Base-by-base conservation (phyloP, 2,113 vertebrate genomes). In the Planiliza haematocheilus region DNA sequence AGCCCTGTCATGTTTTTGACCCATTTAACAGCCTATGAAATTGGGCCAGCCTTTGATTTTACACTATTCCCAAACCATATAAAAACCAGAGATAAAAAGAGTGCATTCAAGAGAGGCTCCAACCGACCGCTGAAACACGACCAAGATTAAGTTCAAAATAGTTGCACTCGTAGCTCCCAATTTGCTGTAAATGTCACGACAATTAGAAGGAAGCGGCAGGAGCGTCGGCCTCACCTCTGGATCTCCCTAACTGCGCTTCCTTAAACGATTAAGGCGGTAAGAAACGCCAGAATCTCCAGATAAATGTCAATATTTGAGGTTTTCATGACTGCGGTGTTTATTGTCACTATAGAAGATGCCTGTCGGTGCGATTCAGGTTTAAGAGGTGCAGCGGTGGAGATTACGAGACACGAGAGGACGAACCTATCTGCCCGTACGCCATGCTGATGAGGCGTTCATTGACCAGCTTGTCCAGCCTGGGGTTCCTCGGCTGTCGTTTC, bases 371-470 rank as follows among this genome's bases (percentile, higher is more conserved):
- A 74, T 49, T 65, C 55, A 68, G 30, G 53, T 72, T 68, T 59
- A 70, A 69, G 13, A 60, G 74, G 38, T 16, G 46, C 1, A 13
- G 39, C n/a, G n/a, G n/a, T n/a, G n/a, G n/a, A n/a, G n/a, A n/a
- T n/a, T 12, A 1, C 46, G 17, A 52, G 30, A 60, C 57, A 7
- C 2, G 2, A n/a, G 52, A 38, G 48, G 52, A 78, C 88, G 10
- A 41, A 91, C 96, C 95, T 9, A 97, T 98, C 89, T 98, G 96
- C 53, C 96, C 96, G 0, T 98, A 98, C 7, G 97, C 96, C 95
- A 97, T 98, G 93, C 95, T 97, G 94, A 98, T 98, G n/a, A 98
- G 95, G 11, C 96, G 87, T 79, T 98, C 95, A 0, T 98, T 98
- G 82, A 97, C 97, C 90, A 98, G 93, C 64, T 98, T 98, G 93